These are phyloP conservation scores for Thalassoma bifasciatum DNA, from an alignment of 2,113 vertebrate genomes.

Conservation along the genomic window DNA sequence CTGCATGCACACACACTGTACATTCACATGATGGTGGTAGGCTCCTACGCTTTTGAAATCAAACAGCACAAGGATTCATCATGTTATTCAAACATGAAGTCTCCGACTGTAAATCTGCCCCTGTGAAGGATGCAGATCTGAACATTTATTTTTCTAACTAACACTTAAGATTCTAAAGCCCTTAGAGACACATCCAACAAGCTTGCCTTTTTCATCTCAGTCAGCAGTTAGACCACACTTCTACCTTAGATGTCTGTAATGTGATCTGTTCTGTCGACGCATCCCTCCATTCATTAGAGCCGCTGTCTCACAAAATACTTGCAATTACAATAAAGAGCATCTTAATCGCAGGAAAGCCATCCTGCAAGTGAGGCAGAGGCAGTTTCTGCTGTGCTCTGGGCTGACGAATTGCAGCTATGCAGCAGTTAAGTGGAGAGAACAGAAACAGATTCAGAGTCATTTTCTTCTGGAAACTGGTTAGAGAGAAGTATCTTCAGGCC, in stretches of 20 bases:
- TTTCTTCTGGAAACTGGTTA: constrained; percentile 59
- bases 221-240: constrained; percentile 56
- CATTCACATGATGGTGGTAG: background rate
- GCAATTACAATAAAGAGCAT: constrained; percentile 59
- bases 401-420: constrained; percentile 55
- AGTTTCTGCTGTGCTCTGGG: constrained; percentile 38
- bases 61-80: constrained; percentile 21
- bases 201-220: constrained; percentile 4
- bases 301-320: constrained; percentile 53
- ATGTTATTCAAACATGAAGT: constrained; percentile 51
- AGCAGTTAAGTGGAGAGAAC: constrained; percentile 68
- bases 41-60: constrained; percentile 1
- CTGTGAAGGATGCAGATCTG: constrained; percentile 58
- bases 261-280: constrained; percentile 46
- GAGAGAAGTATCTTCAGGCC: constrained; percentile 44
- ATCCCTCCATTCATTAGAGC: constrained; percentile 58
- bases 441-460: constrained; percentile 60
- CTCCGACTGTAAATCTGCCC: constrained; percentile 41
- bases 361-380: constrained; percentile 38
- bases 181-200: constrained; percentile 45
- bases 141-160: constrained; percentile 40
- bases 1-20: background rate
- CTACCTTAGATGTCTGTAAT: constrained; percentile 46
- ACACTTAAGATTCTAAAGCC: constrained; percentile 25
- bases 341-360: constrained; percentile 49